These are phyloP conservation scores for Himalopsyche japonica DNA, from an alignment of 2,888 invertebrate genomes.

Conservation along the genomic window DNA sequence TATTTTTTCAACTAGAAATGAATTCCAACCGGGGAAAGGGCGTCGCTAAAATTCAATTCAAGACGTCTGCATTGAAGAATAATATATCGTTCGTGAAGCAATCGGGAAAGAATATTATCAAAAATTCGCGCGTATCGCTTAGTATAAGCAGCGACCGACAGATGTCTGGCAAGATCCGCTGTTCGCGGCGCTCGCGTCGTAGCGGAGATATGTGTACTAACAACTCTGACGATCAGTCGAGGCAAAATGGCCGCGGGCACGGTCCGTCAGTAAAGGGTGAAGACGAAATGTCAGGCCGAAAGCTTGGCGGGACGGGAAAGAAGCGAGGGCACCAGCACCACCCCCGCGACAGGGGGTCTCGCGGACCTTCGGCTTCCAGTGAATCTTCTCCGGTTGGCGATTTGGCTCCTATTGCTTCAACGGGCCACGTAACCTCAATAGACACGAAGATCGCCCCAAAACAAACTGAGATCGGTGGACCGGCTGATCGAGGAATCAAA, in stretches of 20 bases:
- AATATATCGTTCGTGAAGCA: conserved; percentile 18
- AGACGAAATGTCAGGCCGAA: conserved; percentile 62
- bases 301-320: conserved; percentile 55
- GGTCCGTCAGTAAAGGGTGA: conserved; percentile 48
- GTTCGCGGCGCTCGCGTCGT: conserved; percentile 45
- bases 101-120: conserved; percentile 17
- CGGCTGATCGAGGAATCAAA: conserved; percentile 34
- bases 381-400: conserved; percentile 9
- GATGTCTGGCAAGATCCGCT: conserved; percentile 23
- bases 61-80: conserved; percentile 14
- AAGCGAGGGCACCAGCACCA: conserved; percentile 78
- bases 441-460: conserved; percentile 44
- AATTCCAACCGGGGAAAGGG: conserved; percentile 13
- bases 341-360: conserved; percentile 67
- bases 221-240: conserved; percentile 46
- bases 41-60: conserved; percentile 12
- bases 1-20: not conserved
- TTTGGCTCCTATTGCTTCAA: conserved; percentile 44
- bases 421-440: conserved; percentile 55
- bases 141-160: conserved; percentile 22
- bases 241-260: conserved; percentile 66
- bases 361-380: conserved; percentile 49
- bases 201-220: conserved; percentile 51
- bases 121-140: conserved; percentile 23
- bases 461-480: conserved; percentile 20